Base-by-base conservation (phyloP, 1,140 invertebrate genomes). In the Brachionus calyciflorus region DNA sequence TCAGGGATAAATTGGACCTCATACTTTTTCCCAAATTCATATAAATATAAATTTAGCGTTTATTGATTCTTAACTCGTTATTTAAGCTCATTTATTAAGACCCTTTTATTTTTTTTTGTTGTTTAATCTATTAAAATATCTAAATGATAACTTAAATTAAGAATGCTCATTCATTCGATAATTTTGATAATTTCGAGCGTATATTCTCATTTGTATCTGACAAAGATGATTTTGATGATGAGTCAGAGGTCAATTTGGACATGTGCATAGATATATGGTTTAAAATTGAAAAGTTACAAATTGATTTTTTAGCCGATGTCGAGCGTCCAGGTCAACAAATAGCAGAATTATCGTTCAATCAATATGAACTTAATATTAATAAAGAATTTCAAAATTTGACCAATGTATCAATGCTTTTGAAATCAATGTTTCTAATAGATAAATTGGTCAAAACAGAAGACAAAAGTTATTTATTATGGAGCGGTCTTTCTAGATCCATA, bases 281-380 rank as follows among this genome's bases (percentile, higher is more conserved):
- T 26, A 65, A 65, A 44, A 65, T 65, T 6, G 60, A 65, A 65
- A 65, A 28, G n/a, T 41, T 65, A 14, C 19, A 44, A 46, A 65
- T 65, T 7, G 40, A 65, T 41, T 65, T 65, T 44, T 46, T 65
- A 24, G 60, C 60, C 3, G 60, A 65, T 65, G 60, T 65, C 14
- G 60, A 65, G 12, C 12, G 7, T 4, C 2, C 19, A 12, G 10
- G 33, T 65, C 60, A 65, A 28, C 37, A 46, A 44, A 65, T 65
- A 65, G 60, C 60, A 6, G 87, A 90, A 44, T 84, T 91, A 46
- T 92, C 91, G 80, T 87, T 86, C 78, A 90, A 90, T 81, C 86
- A 88, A 78, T 78, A 79, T 1, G 84, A 65, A 24, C 24, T 65
- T 1, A 65, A 41, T 12, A 65, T 65, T 26, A 44, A 21, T 21